A percentile compares a stretch with the other conserved stretches of the same genome.
Conservation (phyloP, 2,797 vertebrate genomes). For the Remorina albescens region DNA sequence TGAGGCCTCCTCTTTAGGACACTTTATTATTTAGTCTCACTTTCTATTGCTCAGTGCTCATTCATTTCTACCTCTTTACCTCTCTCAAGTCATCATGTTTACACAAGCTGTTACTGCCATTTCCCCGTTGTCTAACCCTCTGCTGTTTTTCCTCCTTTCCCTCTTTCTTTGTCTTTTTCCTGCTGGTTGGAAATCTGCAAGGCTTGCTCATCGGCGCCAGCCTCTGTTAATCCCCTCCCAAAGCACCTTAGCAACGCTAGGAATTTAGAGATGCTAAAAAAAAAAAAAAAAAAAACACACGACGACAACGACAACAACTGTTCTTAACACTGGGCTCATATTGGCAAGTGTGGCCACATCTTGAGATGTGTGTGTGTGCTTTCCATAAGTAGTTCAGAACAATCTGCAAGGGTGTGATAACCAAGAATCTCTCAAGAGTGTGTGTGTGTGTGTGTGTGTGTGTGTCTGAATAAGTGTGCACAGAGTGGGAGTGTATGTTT, state of each 20-base stretch:
- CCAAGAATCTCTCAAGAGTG: slow-evolving; percentile 81
- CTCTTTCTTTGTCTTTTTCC: slow-evolving; percentile 76
- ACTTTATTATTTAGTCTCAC: slow-evolving; percentile 71
- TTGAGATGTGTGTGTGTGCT: slow-evolving; percentile 78
- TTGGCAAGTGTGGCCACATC: slow-evolving; percentile 84
- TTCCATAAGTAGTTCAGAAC: slow-evolving; percentile 84
- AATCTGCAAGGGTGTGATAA: slow-evolving; percentile 86
- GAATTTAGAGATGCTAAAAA: slow-evolving; percentile 86
- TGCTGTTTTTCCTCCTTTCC: slow-evolving; percentile 70
- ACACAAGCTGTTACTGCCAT: slow-evolving; percentile 77
- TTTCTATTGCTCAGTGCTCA: slow-evolving; percentile 44
- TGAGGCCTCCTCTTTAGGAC: slow-evolving; percentile 67
- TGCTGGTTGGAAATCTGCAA: slow-evolving; percentile 83
- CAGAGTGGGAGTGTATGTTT: slow-evolving; percentile 65
- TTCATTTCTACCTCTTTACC: slow-evolving; percentile 71
- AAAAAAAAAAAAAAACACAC: slow-evolving; percentile 75
- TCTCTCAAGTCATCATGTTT: slow-evolving; percentile 83
- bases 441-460: slow-evolving; percentile 46
- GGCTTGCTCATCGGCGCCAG: slow-evolving; percentile 84
- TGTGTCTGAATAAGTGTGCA: slow-evolving; percentile 30
- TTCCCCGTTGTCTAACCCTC: slow-evolving; percentile 76
- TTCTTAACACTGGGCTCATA: slow-evolving; percentile 82
- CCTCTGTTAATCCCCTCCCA: slow-evolving; percentile 85
- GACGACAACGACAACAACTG: slow-evolving; percentile 78
- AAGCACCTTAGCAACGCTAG: slow-evolving; percentile 87